Evolutionary conservation across 1,140 invertebrate genomes (phyloP).

Genomic region (Leguminivora glycinivorella): DNA sequence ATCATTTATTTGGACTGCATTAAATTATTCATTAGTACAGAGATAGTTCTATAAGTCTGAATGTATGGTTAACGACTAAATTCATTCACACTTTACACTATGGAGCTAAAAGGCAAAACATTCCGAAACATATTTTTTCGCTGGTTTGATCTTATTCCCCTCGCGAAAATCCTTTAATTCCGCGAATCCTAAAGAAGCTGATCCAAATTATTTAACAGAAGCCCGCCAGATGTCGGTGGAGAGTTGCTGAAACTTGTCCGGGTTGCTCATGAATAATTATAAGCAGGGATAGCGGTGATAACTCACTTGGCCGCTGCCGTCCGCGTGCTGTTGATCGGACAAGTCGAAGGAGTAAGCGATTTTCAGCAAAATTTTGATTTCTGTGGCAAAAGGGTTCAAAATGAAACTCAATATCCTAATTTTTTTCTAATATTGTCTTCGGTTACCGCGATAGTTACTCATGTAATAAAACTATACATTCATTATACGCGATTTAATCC

Average conservation of each 20-base stretch:
- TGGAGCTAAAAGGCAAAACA: neutral
- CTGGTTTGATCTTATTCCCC: conserved; percentile 10
- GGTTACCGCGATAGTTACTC: too few species aligned
- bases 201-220: conserved; percentile 55
- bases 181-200: conserved; percentile 45
- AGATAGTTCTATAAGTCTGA: too few species aligned
- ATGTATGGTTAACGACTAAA: too few species aligned
- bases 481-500: too few species aligned
- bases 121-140: neutral
- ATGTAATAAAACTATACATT: too few species aligned
- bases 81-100: too few species aligned
- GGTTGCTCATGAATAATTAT: conserved; percentile 69
- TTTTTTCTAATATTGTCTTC: too few species aligned
- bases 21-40: too few species aligned
- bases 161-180: conserved; percentile 27
- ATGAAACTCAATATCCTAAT: too few species aligned
- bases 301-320: conserved; percentile 45
- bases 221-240: conserved; percentile 55
- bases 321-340: conserved; percentile 12
- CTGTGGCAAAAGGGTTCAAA: neutral
- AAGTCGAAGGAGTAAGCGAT: neutral
- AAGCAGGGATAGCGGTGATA: conserved; percentile 55
- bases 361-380: neutral
- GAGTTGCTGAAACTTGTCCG: conserved; percentile 58
- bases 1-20: too few species aligned